These are phyloP conservation scores for Barypeithes pellucidus DNA, from an alignment of 2,888 invertebrate genomes.

Conservation along the genomic window DNA sequence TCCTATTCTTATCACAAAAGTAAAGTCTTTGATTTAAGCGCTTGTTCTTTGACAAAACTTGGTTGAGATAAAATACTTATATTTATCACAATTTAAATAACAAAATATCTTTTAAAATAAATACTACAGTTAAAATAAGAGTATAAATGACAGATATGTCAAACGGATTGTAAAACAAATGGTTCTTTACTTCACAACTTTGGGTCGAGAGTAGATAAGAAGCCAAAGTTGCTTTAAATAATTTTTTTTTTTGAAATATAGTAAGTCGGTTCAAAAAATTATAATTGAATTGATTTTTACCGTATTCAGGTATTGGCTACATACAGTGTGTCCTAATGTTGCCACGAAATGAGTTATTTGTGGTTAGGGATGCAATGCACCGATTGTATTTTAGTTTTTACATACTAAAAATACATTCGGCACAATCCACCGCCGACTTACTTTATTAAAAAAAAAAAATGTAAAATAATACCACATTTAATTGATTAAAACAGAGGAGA, in stretches of 20 bases:
- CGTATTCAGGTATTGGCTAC: too few species aligned
- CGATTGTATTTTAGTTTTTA: too few species aligned
- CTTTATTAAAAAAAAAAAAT: not conserved
- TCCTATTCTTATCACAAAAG: constrained; percentile 35
- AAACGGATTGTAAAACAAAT: not conserved
- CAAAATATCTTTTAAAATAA: too few species aligned
- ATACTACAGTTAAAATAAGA: too few species aligned
- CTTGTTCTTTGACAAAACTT: not conserved
- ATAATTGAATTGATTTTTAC: too few species aligned
- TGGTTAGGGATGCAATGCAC: too few species aligned
- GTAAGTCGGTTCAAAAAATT: not conserved
- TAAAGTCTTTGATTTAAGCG: constrained; percentile 37
- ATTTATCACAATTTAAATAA: too few species aligned
- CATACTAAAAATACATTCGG: too few species aligned
- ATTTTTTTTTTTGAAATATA: not conserved
- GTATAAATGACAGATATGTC: not conserved
- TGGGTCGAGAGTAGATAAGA: not conserved
- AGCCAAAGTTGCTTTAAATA: constrained; percentile 21
- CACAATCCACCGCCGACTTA: too few species aligned
- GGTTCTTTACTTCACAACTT: constrained; percentile 11
- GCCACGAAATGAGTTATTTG: too few species aligned
- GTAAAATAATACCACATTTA: constrained; percentile 45
- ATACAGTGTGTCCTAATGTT: too few species aligned
- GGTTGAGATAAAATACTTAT: not conserved
- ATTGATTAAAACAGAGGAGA: constrained; percentile 81